phyloP scores from a whole-genome alignment of 2,888 invertebrate species.

The Ichneumoninae sp. region DNA sequence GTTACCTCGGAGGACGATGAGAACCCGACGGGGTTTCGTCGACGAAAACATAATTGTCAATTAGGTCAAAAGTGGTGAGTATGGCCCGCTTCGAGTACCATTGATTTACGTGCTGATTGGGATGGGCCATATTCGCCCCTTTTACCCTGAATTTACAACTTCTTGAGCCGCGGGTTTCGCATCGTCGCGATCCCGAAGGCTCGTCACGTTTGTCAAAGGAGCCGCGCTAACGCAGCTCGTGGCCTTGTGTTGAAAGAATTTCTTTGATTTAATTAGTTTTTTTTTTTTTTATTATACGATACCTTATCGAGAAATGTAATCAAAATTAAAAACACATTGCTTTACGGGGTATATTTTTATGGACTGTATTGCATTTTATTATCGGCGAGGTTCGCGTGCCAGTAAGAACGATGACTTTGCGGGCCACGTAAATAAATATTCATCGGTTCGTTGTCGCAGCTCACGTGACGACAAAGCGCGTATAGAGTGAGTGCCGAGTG shows the following conservation, averaged over 20 bases:
- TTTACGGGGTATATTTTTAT: not conserved
- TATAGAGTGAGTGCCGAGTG: conserved; percentile 26
- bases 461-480: conserved; percentile 52
- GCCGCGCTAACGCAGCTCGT: no score
- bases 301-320: no score
- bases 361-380: conserved; percentile 1
- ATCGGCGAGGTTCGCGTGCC: conserved; percentile 45
- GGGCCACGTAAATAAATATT: conserved; percentile 64
- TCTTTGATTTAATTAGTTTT: no score
- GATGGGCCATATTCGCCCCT: no score
- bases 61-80: not conserved
- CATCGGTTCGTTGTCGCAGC: conserved; percentile 54
- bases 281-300: no score
- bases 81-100: not conserved
- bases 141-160: not conserved
- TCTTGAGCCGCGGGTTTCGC: not conserved
- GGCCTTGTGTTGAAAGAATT: no score
- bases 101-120: not conserved
- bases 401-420: conserved; percentile 19
- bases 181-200: not conserved
- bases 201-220: not conserved
- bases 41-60: not conserved
- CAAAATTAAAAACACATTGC: no score
- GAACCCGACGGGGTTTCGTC: not conserved
- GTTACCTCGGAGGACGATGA: not conserved